These are phyloP conservation scores for Antheraea pernyi DNA, from an alignment of 1,140 invertebrate genomes.

Conservation along the genomic window DNA sequence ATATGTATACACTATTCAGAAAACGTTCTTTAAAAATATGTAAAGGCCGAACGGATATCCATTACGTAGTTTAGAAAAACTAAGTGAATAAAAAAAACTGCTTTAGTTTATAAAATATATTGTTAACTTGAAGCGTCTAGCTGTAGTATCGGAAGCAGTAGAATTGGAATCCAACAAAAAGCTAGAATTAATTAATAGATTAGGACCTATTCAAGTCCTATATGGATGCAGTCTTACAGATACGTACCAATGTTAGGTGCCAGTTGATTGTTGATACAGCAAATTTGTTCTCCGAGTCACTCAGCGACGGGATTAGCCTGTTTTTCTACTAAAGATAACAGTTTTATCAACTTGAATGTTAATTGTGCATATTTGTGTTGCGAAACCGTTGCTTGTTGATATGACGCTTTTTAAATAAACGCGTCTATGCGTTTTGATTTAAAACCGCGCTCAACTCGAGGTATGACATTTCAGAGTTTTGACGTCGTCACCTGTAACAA, in stretches of 20 bases:
- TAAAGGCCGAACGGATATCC: too few species aligned
- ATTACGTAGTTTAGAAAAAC: too few species aligned
- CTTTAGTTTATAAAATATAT: too few species aligned
- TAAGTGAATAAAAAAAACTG: too few species aligned
- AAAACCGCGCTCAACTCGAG: neutral
- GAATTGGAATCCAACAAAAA: too few species aligned
- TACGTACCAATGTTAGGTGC: slow-evolving; percentile 65
- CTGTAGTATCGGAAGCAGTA: too few species aligned
- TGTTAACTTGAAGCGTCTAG: too few species aligned
- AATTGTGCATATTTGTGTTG: slow-evolving; percentile 53
- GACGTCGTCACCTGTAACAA: too few species aligned
- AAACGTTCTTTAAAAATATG: too few species aligned
- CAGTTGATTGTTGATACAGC: slow-evolving; percentile 70
- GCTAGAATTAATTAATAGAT: neutral
- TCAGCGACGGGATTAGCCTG: slow-evolving; percentile 67
- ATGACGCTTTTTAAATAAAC: slow-evolving; percentile 8
- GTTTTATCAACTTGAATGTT: slow-evolving; percentile 66
- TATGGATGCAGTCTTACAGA: slow-evolving; percentile 40
- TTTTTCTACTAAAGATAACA: slow-evolving; percentile 72
- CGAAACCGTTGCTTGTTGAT: slow-evolving; percentile 28
- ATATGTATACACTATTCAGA: too few species aligned
- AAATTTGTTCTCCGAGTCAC: slow-evolving; percentile 71
- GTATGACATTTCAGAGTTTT: too few species aligned
- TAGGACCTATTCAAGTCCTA: neutral
- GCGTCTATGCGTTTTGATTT: neutral